phyloP scores from a whole-genome alignment of 2,797 vertebrate genomes.

The Halcyon badia region DNA sequence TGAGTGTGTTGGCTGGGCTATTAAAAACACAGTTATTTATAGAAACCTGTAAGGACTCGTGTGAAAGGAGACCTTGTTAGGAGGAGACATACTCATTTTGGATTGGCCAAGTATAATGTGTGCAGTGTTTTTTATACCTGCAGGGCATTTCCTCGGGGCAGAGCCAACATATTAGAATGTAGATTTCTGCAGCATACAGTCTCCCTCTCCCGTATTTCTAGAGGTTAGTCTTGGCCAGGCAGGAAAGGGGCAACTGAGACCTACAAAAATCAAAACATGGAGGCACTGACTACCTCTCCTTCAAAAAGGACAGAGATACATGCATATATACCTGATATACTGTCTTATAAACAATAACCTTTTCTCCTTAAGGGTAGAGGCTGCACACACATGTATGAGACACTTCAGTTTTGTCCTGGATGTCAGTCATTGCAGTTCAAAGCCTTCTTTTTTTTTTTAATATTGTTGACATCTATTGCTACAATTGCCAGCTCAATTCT shows the following conservation, averaged over 20 bases:
- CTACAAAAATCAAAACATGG: background rate
- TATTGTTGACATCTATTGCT: background rate
- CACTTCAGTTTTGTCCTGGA: background rate
- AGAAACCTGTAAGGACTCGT: slow-evolving; percentile 11
- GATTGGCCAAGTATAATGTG: background rate
- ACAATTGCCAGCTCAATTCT: background rate
- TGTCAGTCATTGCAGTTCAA: background rate
- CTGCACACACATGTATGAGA: fast-evolving
- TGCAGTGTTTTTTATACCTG: slow-evolving; percentile 43
- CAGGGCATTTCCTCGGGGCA: slow-evolving; percentile 54
- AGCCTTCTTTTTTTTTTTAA: background rate
- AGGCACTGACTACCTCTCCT: background rate
- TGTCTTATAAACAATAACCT: background rate
- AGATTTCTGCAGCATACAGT: background rate
- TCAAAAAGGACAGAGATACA: background rate
- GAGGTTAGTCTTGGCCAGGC: background rate
- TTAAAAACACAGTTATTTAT: slow-evolving; percentile 64
- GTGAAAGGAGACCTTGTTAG: slow-evolving; percentile 63
- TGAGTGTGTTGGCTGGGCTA: slow-evolving; percentile 15
- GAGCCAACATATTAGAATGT: background rate
- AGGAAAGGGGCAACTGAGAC: background rate
- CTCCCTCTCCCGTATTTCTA: background rate
- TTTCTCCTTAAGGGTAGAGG: background rate
- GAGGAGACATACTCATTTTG: background rate
- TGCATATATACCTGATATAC: background rate